Percentiles rank a stretch among this genome's conserved stretches.
Conservation (phyloP, 2,888 invertebrate species). For the Agrochola litura region DNA sequence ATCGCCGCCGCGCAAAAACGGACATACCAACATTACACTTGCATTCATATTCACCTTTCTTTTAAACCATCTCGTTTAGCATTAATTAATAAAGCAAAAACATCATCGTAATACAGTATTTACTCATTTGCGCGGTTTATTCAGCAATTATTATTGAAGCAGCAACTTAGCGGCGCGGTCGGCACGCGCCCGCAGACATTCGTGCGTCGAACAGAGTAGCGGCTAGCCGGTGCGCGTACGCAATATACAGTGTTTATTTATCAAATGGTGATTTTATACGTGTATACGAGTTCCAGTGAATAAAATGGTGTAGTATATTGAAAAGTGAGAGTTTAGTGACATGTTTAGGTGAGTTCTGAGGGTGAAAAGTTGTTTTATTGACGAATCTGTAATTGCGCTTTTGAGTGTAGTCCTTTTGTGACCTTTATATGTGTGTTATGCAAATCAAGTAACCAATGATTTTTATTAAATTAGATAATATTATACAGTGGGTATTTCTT, state of each 20-base stretch:
- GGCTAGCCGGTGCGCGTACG: constrained; percentile 56
- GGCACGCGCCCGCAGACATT: constrained; percentile 63
- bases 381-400: neutral
- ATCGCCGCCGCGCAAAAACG: constrained; percentile 44
- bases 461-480: neutral
- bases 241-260: constrained; percentile 58
- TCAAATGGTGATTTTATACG: constrained; percentile 60
- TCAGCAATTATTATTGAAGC: constrained; percentile 55
- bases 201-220: constrained; percentile 56
- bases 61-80: constrained; percentile 44
- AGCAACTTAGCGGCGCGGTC: constrained; percentile 51
- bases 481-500: neutral
- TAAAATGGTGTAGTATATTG: constrained; percentile 50
- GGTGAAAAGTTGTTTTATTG: neutral
- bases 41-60: constrained; percentile 55
- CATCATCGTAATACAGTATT: constrained; percentile 43
- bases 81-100: constrained; percentile 53
- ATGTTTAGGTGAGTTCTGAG: constrained; percentile 55
- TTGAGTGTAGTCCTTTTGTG: neutral
- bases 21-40: constrained; percentile 40
- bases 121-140: constrained; percentile 47
- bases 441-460: constrained; percentile 15
- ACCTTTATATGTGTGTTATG: constrained; percentile 17
- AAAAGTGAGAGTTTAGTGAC: constrained; percentile 54
- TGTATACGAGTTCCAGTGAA: constrained; percentile 37